Percentiles rank a stretch among this genome's conserved stretches.
These are phyloP conservation scores for Oxyura jamaicensis DNA, from an alignment of 2,113 vertebrate genomes.

Conservation along the genomic window DNA sequence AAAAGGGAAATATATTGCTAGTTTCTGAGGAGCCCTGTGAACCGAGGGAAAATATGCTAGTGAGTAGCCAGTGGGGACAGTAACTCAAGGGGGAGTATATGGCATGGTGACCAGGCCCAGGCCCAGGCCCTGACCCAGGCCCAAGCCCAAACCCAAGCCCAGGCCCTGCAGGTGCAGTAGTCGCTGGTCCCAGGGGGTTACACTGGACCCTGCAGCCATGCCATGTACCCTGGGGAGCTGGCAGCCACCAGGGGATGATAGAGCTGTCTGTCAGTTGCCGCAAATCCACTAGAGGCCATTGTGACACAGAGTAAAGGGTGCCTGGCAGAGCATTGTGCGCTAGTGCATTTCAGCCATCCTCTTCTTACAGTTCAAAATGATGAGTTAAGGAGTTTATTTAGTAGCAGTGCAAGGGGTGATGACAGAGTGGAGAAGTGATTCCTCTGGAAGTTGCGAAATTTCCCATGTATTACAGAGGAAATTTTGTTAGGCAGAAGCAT, in stretches of 20 bases:
- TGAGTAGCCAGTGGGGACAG: conserved; percentile 76
- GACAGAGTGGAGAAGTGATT: not conserved
- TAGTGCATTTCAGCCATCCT: not conserved
- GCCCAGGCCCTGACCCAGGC: not conserved
- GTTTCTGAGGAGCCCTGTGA: conserved; percentile 86
- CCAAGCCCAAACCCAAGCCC: conserved; percentile 73
- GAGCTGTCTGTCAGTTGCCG: conserved; percentile 86
- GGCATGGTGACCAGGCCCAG: rapidly evolving
- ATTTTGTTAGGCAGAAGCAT: not conserved
- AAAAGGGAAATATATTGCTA: conserved; percentile 87
- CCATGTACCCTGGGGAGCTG: conserved; percentile 82
- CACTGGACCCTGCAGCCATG: conserved; percentile 80
- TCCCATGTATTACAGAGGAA: not conserved
- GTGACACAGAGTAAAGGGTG: conserved; percentile 70
- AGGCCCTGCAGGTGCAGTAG: conserved; percentile 75
- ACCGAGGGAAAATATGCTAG: conserved; percentile 86
- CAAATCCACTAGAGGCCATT: conserved; percentile 86
- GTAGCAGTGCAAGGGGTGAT: not conserved
- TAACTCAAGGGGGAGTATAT: conserved; percentile 84
- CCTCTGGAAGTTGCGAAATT: conserved; percentile 15
- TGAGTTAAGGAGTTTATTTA: not conserved
- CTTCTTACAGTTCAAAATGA: not conserved
- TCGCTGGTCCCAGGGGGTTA: conserved; percentile 77
- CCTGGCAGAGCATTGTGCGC: not conserved
- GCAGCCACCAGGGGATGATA: conserved; percentile 79